A percentile compares a stretch with the other conserved stretches of the same genome.
These are phyloP conservation scores for Slavum lentiscoides DNA, from an alignment of 2,888 invertebrate genomes.

Conservation along the genomic window DNA sequence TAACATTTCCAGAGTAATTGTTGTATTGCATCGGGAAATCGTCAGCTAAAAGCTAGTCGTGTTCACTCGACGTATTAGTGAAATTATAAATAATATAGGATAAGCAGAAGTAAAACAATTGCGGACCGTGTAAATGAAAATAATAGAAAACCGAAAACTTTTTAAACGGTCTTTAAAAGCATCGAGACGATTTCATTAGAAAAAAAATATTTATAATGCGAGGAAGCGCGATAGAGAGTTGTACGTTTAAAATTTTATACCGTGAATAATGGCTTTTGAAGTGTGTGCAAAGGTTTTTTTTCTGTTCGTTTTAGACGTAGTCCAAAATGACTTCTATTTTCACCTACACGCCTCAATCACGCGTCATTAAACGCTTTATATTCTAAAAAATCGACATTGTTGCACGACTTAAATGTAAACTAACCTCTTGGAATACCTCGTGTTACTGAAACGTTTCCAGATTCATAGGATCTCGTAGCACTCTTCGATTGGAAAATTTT, in stretches of 20 bases:
- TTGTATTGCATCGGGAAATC: not conserved
- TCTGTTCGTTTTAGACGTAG: slow-evolving; percentile 30
- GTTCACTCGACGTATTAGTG: not conserved
- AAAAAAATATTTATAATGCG: not conserved
- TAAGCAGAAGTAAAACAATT: slow-evolving; percentile 2
- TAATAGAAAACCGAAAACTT: slow-evolving; percentile 10
- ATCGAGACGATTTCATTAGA: slow-evolving; percentile 22
- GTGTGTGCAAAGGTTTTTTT: slow-evolving; percentile 6
- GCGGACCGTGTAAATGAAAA: not conserved
- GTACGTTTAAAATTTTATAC: slow-evolving; percentile 26
- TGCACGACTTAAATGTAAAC: not conserved
- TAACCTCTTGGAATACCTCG: slow-evolving; percentile 58
- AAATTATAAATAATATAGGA: slow-evolving; percentile 26
- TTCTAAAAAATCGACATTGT: too few relatives aligned
- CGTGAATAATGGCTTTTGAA: slow-evolving; percentile 40
- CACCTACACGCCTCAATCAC: slow-evolving; percentile 25
- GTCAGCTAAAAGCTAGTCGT: slow-evolving; percentile 4
- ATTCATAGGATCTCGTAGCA: slow-evolving; percentile 57
- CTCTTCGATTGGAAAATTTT: slow-evolving; percentile 57
- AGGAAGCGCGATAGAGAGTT: not conserved
- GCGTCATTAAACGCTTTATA: too few relatives aligned
- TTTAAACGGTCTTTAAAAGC: slow-evolving; percentile 17
- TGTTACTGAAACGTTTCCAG: slow-evolving; percentile 58
- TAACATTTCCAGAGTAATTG: too few relatives aligned
- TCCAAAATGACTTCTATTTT: slow-evolving; percentile 36